Evolutionary conservation across 2,888 invertebrate species (phyloP), one percentile per base, ranked within the genome.

Genomic region (Orthosia gothica): DNA sequence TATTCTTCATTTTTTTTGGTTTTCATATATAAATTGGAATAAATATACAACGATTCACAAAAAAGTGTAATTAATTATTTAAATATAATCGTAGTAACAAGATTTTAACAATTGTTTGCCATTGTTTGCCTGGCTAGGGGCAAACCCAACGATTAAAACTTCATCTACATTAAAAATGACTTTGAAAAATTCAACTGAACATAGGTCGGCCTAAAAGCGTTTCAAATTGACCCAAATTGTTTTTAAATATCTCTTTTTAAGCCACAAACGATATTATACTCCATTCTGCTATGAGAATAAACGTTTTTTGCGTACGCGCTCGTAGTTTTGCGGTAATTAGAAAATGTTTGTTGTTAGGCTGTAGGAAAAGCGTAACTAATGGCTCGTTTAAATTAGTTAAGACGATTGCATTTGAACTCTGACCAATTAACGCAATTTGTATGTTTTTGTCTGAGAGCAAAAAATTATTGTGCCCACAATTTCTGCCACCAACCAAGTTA

Each of bases 131-230:
- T 23, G 11, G 49, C 73, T 65, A 61, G 23, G 40, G 63, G 63
- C 63, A 79, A 82, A 62, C 76, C 63, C 20, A 65, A 70, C 82
- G 70, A 87, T 88, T 85, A 87, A 85, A 88, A 84, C 74, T 84
- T 83, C 80, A 86, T 87, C 75, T 69, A 77, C 63, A 73, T 76
- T 76, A 77, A 82, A 77, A 75, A 79, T 40, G 64, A 70, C 64
- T 77, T 72, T 66, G 9, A 55, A 76, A 88, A 84, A 66, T 59
- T 71, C 74, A 74, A 57, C 54, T 69, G 65, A 4, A 64, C 47
- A 62, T 57, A 74, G 61, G 65, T 63, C 50, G 13, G 40, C 59
- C 49, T 69, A 63, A 75, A 79, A 73, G 16, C 61, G 57, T 23
- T 61, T 58, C 18, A 66, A 73, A 76, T 73, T 75, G 58, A 69